Evolutionary conservation across 35 echinoderm and acorn worm species (phyloP), one percentile per base, ranked within the genome.

Genomic region (Stichopus chloronotus): DNA sequence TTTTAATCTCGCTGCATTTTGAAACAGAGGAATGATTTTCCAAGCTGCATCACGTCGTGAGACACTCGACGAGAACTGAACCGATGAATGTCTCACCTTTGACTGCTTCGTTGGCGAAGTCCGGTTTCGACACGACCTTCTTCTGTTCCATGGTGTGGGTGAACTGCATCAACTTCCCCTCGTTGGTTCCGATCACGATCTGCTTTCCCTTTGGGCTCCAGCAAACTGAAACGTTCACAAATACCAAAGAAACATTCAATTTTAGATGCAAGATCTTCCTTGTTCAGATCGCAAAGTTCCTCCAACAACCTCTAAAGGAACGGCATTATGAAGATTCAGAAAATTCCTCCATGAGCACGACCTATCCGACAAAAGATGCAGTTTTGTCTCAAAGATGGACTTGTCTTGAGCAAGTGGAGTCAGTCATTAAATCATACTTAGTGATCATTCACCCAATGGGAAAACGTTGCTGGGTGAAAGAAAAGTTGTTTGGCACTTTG

Each of bases 171-270:
- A 98, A 86, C 68, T 94, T 71, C 6, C 97, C 97, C 56, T 25
- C 76, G 7, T 86, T 25, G 13, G 94, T 98, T 22, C 97, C 97
- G 23, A 94, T 79, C 25, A 98, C 97, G 14, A 98, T 93, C 89
- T 98, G 97, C 78, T 98, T 98, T 25, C 97, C 97, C 86, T 98
- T 98, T 58, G 97, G 97, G 55, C 94, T 96, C 97, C 97, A 98
- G 76, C 97, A 98, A 55, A 98, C 97, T 98, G 81, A 53, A 69
- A 58, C 9, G 58, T 90, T 76, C 1, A 90, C 7, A 71, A 90
- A 9, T 13, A 9, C 7, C 21, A 65, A 20, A 7, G 2, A 53
- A 11, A 65, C 2, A 8, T 61, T 90, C 9, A 59, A 54, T 58
- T 10, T 10, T 1, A 54, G 52, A 17, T 53, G 10, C 30, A 16